Evolutionary conservation across 2,113 vertebrate species (phyloP).

Genomic region (Acrocephalus arundinaceus): DNA sequence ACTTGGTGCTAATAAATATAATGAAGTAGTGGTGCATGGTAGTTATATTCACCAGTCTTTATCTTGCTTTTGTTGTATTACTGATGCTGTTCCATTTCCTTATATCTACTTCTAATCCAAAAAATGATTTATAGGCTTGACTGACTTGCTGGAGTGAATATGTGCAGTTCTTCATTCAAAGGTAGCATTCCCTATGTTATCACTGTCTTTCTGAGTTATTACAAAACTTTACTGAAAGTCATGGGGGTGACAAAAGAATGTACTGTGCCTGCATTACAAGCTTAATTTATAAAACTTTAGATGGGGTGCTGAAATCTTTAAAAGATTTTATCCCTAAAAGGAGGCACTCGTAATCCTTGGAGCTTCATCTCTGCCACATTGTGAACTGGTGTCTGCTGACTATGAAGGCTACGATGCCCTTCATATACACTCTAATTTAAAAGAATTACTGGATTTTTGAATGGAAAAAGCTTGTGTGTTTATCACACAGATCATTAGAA

Average conservation of each 20-base stretch:
- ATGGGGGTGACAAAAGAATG: neutral
- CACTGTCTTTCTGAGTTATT: conserved; percentile 17
- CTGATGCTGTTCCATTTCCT: neutral
- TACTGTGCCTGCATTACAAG: neutral
- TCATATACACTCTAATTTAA: neutral
- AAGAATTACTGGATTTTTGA: neutral
- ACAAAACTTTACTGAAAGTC: conserved; percentile 15
- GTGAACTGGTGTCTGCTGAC: neutral
- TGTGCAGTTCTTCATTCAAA: neutral
- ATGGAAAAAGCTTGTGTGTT: neutral
- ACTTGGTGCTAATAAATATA: neutral
- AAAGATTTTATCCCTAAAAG: neutral
- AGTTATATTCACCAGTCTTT: neutral
- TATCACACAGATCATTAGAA: neutral
- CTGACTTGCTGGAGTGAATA: neutral
- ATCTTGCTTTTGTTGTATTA: neutral
- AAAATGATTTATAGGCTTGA: neutral
- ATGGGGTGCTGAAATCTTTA: neutral
- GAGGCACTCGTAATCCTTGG: neutral
- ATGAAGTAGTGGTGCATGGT: neutral
- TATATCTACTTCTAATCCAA: neutral
- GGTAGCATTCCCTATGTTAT: neutral
- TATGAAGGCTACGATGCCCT: neutral
- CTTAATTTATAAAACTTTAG: conserved; percentile 1
- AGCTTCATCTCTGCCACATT: neutral